Conservation (phyloP, 37 sponge, comb jelly and placozoan genomes). For the Mnemiopsis leidyi region DNA sequence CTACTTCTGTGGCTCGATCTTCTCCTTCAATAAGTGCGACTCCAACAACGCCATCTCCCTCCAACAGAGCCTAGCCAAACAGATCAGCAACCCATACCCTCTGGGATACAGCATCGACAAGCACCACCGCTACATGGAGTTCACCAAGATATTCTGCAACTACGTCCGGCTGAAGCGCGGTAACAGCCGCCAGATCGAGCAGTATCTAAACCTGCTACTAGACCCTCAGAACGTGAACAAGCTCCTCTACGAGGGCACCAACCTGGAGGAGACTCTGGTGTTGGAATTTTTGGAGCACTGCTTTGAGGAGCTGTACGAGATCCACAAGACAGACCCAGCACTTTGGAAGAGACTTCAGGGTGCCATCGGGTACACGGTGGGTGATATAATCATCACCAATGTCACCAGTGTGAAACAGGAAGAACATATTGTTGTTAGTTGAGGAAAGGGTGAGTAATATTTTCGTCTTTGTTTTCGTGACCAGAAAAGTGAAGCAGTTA, state of each 20-base stretch:
- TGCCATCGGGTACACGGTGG: not conserved
- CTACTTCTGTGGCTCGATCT: conserved; percentile 36
- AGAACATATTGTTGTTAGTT: not conserved
- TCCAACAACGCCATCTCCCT: not conserved
- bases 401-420: not conserved
- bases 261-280: not conserved
- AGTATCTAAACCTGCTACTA: not conserved
- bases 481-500: too few relatives aligned
- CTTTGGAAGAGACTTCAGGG: not conserved
- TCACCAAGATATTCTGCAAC: conserved; percentile 61
- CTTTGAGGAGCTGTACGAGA: conserved; percentile 25
- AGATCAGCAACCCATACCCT: not conserved
- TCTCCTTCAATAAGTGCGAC: conserved; percentile 9
- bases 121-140: not conserved
- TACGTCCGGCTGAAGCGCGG: not conserved
- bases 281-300: conserved; percentile 1
- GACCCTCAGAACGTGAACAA: not conserved
- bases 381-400: not conserved
- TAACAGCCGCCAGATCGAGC: not conserved
- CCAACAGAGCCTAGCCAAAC: not conserved
- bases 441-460: too few relatives aligned
- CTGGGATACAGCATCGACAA: conserved; percentile 10
- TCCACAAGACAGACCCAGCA: not conserved
- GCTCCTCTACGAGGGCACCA: not conserved
- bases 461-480: too few relatives aligned